Conservation (phyloP, 2,113 vertebrate species). For the Nycticebus coucang region DNA sequence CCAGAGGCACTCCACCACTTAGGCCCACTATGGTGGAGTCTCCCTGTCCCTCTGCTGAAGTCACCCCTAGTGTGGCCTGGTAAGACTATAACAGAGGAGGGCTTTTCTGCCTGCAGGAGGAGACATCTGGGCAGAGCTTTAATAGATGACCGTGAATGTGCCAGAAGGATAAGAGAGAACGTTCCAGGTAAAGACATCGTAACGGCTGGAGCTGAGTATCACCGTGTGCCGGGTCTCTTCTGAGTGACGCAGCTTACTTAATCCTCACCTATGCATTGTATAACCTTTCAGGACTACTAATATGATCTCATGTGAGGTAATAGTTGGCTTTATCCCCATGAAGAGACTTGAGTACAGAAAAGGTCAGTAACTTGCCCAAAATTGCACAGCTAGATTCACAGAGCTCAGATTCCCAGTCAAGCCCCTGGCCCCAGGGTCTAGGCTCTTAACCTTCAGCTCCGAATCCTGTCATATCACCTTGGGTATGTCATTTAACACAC, state of each 20-base stretch:
- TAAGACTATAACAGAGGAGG: neutral
- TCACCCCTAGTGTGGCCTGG: no score
- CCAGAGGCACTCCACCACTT: neutral
- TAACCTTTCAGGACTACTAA: neutral
- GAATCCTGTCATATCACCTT: neutral
- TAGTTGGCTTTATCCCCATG: neutral
- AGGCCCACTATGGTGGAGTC: rapidly evolving
- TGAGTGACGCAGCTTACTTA: neutral
- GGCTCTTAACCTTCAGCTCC: neutral
- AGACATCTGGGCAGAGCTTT: neutral
- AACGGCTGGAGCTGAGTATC: neutral
- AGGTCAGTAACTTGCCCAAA: neutral
- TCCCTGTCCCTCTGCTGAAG: neutral
- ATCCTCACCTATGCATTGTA: neutral
- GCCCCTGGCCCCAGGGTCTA: neutral
- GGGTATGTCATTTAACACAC: neutral
- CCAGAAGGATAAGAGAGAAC: neutral
- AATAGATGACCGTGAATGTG: neutral
- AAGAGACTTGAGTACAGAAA: neutral
- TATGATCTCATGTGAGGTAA: neutral
- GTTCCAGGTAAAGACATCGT: neutral
- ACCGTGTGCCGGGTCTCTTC: rapidly evolving
- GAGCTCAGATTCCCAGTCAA: neutral
- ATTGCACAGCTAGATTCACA: neutral
- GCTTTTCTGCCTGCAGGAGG: neutral